Conservation (phyloP, 2,888 invertebrate genomes). For the Operophtera brumata region DNA sequence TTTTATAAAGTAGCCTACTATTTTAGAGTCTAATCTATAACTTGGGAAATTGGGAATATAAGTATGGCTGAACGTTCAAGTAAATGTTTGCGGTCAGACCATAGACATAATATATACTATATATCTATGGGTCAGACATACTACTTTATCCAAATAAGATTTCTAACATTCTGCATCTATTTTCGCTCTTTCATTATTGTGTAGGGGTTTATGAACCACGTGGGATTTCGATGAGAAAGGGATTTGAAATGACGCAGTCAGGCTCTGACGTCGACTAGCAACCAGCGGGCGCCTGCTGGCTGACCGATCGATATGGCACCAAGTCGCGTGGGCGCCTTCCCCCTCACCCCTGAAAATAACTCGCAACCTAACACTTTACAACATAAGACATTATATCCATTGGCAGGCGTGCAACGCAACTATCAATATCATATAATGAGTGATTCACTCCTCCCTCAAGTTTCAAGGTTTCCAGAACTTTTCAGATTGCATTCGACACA, state of each 20-base stretch:
- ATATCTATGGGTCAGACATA: neutral
- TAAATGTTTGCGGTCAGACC: no score
- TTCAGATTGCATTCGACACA: neutral
- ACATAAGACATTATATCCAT: conserved; percentile 35
- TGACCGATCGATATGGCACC: conserved; percentile 64
- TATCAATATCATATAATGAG: conserved; percentile 20
- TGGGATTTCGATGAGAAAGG: conserved; percentile 46
- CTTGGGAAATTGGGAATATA: no score
- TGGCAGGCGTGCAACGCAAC: conserved; percentile 14
- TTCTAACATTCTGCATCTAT: neutral
- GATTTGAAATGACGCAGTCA: conserved; percentile 66
- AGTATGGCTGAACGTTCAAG: no score
- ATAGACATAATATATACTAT: no score
- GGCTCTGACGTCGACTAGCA: conserved; percentile 54
- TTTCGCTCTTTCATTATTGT: conserved; percentile 9
- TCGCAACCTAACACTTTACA: conserved; percentile 46
- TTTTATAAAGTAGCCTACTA: neutral
- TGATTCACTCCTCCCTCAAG: conserved; percentile 17
- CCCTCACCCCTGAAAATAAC: conserved; percentile 44
- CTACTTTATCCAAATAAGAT: neutral
- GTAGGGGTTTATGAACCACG: conserved; percentile 33
- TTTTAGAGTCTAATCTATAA: neutral
- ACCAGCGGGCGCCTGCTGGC: conserved; percentile 57
- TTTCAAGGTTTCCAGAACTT: conserved; percentile 15
- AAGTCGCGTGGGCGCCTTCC: conserved; percentile 62